Percentiles rank a stretch among this genome's conserved stretches.
Conservation (phyloP, 2,888 invertebrate genomes). For the Andrena marginata region DNA sequence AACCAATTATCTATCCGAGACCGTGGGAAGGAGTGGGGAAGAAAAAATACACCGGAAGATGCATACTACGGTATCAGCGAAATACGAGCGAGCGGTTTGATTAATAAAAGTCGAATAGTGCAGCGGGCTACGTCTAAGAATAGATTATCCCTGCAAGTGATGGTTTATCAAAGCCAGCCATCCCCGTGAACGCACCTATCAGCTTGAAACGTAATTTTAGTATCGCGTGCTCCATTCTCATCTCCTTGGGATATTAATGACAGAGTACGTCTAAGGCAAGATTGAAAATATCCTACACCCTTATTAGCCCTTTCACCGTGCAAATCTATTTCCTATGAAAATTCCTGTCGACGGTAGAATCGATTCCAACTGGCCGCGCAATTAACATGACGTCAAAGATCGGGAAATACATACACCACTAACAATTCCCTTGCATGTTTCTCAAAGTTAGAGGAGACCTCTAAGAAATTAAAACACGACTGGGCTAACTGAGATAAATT, state of each 20-base stretch:
- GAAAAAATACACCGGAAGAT: constrained; percentile 6
- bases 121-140: constrained; percentile 6
- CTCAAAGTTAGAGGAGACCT: too few relatives aligned
- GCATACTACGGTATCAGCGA: constrained; percentile 25
- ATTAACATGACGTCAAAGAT: too few relatives aligned
- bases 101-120: constrained; percentile 55
- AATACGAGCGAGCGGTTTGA: constrained; percentile 39
- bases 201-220: constrained; percentile 30
- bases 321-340: too few relatives aligned
- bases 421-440: too few relatives aligned
- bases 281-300: not conserved
- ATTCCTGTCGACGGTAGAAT: too few relatives aligned
- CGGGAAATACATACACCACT: too few relatives aligned
- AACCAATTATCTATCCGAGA: constrained; percentile 73
- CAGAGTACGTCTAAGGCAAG: not conserved
- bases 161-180: constrained; percentile 37
- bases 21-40: constrained; percentile 12
- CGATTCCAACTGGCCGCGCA: too few relatives aligned
- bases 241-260: constrained; percentile 9
- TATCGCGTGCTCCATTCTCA: not conserved
- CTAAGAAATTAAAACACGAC: too few relatives aligned
- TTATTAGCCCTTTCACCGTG: not conserved
- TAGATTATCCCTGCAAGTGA: constrained; percentile 31
- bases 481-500: too few relatives aligned
- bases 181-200: not conserved